Percentiles rank a stretch among this genome's conserved stretches.
Evolutionary conservation across 2,888 invertebrate species (phyloP).

Genomic region (Ophion slaviceki): DNA sequence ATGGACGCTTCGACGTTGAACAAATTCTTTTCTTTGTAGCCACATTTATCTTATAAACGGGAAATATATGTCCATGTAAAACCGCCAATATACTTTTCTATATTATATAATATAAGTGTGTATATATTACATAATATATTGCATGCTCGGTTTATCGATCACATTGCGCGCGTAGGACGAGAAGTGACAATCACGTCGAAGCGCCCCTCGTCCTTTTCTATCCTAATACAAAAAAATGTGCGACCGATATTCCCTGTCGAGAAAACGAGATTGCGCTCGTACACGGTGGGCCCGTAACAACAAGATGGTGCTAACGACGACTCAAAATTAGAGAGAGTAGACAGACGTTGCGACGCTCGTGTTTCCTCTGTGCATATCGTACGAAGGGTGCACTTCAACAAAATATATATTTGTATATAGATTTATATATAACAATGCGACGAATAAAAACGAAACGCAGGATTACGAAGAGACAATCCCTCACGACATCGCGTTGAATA

Average conservation of each 20-base stretch:
- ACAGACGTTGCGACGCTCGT: slow-evolving; percentile 52
- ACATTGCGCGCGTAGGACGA: slow-evolving; percentile 58
- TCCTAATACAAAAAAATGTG: slow-evolving; percentile 48
- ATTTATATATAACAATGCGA: slow-evolving; percentile 2
- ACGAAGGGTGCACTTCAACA: background rate
- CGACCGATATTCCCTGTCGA: slow-evolving; percentile 67
- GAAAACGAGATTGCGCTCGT: slow-evolving; percentile 44
- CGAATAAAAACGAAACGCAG: slow-evolving; percentile 52
- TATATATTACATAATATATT: slow-evolving; percentile 65
- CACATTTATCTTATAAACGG: slow-evolving; percentile 50
- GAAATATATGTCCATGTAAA: slow-evolving; percentile 65
- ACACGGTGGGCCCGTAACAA: slow-evolving; percentile 38
- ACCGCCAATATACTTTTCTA: slow-evolving; percentile 23
- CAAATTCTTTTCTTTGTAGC: slow-evolving; percentile 17
- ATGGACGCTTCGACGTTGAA: background rate
- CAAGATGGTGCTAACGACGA: slow-evolving; percentile 48
- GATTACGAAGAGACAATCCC: slow-evolving; percentile 48
- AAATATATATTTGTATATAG: slow-evolving; percentile 1
- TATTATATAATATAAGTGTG: slow-evolving; percentile 65
- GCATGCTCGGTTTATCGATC: slow-evolving; percentile 48
- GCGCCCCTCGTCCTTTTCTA: slow-evolving; percentile 13
- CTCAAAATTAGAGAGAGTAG: slow-evolving; percentile 56
- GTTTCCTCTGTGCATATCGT: background rate
- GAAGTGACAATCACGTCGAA: slow-evolving; percentile 43
- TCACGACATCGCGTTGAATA: slow-evolving; percentile 43